phyloP scores from a whole-genome alignment of 2,113 vertebrate genomes.

The Columbina picui region DNA sequence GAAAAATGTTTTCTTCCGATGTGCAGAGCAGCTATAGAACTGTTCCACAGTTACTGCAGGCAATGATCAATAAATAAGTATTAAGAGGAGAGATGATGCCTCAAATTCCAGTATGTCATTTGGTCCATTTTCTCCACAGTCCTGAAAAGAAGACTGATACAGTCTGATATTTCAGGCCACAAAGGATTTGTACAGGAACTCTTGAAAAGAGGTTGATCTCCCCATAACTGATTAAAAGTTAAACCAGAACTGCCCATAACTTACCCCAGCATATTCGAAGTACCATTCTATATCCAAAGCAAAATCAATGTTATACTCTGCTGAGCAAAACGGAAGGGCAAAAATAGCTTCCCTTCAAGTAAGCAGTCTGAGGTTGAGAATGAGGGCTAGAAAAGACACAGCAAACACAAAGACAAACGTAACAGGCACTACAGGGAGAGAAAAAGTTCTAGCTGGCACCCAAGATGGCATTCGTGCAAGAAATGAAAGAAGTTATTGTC shows the following conservation, averaged over 20 bases:
- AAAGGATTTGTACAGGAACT: background rate
- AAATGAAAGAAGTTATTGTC: slow-evolving; percentile 40
- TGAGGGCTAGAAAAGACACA: background rate
- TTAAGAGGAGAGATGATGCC: background rate
- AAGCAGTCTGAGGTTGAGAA: background rate
- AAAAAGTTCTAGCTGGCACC: slow-evolving; percentile 29
- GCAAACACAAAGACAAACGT: background rate
- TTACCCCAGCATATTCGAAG: background rate
- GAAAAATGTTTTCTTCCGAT: background rate
- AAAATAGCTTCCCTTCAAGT: background rate
- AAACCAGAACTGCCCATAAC: background rate
- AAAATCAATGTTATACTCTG: background rate
- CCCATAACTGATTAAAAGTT: background rate
- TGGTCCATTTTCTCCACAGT: background rate
- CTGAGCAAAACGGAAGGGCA: background rate
- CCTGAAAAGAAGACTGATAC: background rate
- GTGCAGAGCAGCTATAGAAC: background rate
- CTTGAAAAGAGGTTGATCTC: background rate
- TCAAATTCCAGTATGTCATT: background rate
- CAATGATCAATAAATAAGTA: background rate
- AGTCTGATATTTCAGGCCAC: background rate
- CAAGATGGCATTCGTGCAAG: background rate
- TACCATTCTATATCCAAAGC: background rate
- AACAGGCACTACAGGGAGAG: background rate
- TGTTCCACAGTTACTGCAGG: background rate